Evolutionary conservation across 2,113 vertebrate species (phyloP).

Genomic region (Cyprinus carpio): DNA sequence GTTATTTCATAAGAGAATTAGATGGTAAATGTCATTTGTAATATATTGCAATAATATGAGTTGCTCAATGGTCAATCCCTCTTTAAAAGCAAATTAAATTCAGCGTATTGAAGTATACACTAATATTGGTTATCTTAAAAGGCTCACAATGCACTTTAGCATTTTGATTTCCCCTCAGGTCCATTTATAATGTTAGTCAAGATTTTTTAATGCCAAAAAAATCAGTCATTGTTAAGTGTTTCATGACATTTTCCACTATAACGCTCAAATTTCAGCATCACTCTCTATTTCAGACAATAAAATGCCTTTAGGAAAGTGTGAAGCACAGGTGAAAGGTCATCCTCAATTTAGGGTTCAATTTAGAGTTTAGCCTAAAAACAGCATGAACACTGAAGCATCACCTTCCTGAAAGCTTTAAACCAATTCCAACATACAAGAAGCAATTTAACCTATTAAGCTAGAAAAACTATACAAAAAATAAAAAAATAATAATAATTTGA

Average conservation of each 20-base stretch:
- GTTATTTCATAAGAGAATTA: slow-evolving; percentile 7
- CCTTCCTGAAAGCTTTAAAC: too few species aligned
- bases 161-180: not conserved
- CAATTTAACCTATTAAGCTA: too few species aligned
- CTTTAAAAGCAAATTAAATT: not conserved
- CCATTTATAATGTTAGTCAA: slow-evolving; percentile 1
- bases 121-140: not conserved
- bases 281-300: too few species aligned
- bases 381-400: too few species aligned
- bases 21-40: not conserved
- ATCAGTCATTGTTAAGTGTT: not conserved
- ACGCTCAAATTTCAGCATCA: not conserved
- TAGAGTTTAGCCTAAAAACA: too few species aligned
- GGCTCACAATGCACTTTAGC: not conserved
- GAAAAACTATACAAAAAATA: too few species aligned
- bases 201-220: not conserved
- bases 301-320: too few species aligned
- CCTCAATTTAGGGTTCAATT: too few species aligned
- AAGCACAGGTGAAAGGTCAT: too few species aligned
- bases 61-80: slow-evolving; percentile 12
- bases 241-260: not conserved
- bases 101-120: not conserved
- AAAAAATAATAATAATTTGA: too few species aligned
- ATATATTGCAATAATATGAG: not conserved
- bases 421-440: too few species aligned